phyloP scores from a whole-genome alignment of 2,888 invertebrate genomes.

The Synergus umbraculus region DNA sequence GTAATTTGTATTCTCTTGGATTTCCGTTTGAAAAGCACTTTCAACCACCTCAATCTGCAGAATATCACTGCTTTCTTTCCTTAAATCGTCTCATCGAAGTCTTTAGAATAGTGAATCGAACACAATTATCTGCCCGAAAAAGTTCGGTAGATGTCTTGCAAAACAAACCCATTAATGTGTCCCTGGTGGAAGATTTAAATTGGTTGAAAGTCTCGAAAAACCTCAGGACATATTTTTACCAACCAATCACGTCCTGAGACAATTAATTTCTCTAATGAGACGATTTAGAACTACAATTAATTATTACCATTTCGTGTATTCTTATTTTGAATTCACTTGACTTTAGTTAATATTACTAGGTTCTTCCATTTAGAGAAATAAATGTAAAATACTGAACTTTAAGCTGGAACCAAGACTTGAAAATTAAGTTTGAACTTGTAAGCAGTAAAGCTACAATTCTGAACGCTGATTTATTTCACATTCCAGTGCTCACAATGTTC shows the following conservation, averaged over 20 bases:
- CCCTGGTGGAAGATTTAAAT: neutral
- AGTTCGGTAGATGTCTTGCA: constrained; percentile 5
- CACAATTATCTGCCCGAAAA: constrained; percentile 11
- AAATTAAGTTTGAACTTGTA: neutral
- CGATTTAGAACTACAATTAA: neutral
- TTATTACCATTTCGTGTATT: no score
- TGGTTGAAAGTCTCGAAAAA: neutral
- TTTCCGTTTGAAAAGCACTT: constrained; percentile 25
- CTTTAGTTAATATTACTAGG: no score
- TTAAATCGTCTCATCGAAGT: constrained; percentile 16
- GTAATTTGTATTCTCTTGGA: constrained; percentile 21
- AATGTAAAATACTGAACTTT: no score
- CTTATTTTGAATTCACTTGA: no score
- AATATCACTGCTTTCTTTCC: neutral
- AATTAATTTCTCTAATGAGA: constrained; percentile 3
- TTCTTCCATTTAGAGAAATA: no score
- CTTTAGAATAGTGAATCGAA: constrained; percentile 1
- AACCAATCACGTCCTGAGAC: neutral
- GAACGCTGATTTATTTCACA: neutral
- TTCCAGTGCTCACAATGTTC: constrained; percentile 16
- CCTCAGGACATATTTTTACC: neutral
- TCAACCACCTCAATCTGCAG: constrained; percentile 23
- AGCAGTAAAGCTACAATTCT: constrained; percentile 12
- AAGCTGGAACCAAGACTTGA: no score
- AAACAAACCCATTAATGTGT: constrained; percentile 32